Evolutionary conservation across 2,113 vertebrate genomes (phyloP).

Genomic region (Ovis aries): DNA sequence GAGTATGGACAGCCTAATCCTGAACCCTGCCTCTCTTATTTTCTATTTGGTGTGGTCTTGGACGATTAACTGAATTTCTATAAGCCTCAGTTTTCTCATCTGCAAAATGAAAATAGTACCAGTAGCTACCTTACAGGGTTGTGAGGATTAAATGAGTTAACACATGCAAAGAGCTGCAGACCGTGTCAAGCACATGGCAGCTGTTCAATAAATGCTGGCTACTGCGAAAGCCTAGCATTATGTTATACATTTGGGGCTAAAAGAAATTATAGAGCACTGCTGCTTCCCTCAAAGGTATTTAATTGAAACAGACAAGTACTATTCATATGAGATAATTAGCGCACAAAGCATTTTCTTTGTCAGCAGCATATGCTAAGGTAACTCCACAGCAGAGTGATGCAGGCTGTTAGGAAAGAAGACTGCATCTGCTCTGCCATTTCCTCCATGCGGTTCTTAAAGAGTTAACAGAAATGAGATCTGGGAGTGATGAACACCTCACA

Average conservation of each 20-base stretch:
- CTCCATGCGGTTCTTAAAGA: background rate
- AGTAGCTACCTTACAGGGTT: background rate
- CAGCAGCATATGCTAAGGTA: slow-evolving; percentile 30
- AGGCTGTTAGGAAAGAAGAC: background rate
- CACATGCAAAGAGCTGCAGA: background rate
- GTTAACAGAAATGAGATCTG: background rate
- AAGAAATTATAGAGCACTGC: background rate
- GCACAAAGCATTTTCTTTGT: slow-evolving; percentile 13
- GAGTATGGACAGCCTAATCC: background rate
- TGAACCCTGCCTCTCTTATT: background rate
- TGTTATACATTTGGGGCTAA: background rate
- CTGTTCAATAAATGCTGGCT: background rate
- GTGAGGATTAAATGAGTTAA: background rate
- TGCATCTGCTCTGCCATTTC: background rate
- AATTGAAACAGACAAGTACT: slow-evolving; percentile 47
- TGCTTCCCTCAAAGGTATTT: slow-evolving; percentile 44
- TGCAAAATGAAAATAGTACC: background rate
- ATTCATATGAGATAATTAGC: slow-evolving; percentile 34
- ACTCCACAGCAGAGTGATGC: background rate
- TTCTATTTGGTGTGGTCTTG: background rate
- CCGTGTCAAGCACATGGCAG: background rate
- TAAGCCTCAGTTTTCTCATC: background rate
- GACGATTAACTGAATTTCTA: background rate
- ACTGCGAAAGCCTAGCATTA: background rate
- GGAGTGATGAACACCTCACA: background rate